A percentile compares a stretch with the other conserved stretches of the same genome.
Evolutionary conservation across 2,113 vertebrate species (phyloP).

Genomic region (Protomyctophum bolini): DNA sequence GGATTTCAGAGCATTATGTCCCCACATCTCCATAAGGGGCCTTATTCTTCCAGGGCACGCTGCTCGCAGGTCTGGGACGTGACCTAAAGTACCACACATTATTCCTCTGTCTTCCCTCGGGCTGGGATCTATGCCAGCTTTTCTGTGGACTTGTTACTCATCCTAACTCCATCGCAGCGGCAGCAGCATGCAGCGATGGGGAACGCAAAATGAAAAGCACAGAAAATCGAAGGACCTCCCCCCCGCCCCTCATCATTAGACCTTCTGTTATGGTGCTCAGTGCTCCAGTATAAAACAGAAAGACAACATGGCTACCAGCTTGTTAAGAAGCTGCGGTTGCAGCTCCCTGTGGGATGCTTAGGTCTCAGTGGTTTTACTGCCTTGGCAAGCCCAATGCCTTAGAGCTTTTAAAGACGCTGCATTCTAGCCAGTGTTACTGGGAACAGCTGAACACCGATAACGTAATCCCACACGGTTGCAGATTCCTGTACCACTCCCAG

Average conservation of each 20-base stretch:
- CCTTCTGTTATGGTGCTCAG: conserved; percentile 16
- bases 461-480: conserved; percentile 18
- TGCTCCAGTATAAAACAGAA: conserved; percentile 34
- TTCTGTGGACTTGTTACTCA: conserved; percentile 25
- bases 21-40: not conserved
- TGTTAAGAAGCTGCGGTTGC: conserved; percentile 31
- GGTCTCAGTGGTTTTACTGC: conserved; percentile 47
- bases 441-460: conserved; percentile 27
- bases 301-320: conserved; percentile 42
- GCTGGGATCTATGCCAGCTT: conserved; percentile 46
- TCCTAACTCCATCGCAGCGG: conserved; percentile 32
- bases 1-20: not conserved
- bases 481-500: not conserved
- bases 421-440: conserved; percentile 3
- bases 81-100: conserved; percentile 22
- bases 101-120: conserved; percentile 20
- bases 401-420: conserved; percentile 28
- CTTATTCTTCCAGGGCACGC: conserved; percentile 6
- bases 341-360: conserved; percentile 16
- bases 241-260: conserved; percentile 55
- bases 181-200: conserved; percentile 31
- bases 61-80: conserved; percentile 15
- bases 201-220: conserved; percentile 62
- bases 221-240: conserved; percentile 58
- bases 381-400: conserved; percentile 15